These are phyloP conservation scores for Python bivittatus DNA, from an alignment of 2,113 vertebrate species.

Conservation along the genomic window DNA sequence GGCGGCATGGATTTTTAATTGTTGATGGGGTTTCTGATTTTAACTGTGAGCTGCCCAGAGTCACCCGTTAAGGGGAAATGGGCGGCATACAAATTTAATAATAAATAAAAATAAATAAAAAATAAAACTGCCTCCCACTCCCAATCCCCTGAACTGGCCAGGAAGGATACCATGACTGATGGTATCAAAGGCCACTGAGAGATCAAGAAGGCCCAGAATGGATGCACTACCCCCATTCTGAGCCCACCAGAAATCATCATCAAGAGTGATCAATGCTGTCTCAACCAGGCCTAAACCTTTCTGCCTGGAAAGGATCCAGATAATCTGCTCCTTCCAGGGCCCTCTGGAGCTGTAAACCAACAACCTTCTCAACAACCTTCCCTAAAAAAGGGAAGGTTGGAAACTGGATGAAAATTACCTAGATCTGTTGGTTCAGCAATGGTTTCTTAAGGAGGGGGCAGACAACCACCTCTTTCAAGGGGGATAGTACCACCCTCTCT, in stretches of 20 bases:
- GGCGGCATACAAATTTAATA: too few relatives aligned
- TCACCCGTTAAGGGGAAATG: too few relatives aligned
- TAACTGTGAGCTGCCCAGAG: too few relatives aligned
- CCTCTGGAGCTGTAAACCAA: background rate
- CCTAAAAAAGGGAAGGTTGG: too few relatives aligned
- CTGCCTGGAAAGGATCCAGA: background rate
- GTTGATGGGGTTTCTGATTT: too few relatives aligned
- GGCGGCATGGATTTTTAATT: too few relatives aligned
- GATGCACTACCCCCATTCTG: background rate
- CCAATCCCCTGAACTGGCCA: background rate
- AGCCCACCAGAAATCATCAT: background rate
- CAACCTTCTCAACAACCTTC: background rate
- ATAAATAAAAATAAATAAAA: too few relatives aligned
- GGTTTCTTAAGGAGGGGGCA: too few relatives aligned
- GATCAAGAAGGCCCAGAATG: background rate
- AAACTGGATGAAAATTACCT: too few relatives aligned
- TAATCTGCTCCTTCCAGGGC: background rate
- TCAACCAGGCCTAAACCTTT: background rate
- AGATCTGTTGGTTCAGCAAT: too few relatives aligned
- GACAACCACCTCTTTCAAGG: background rate
- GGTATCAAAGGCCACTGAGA: background rate
- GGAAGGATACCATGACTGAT: background rate
- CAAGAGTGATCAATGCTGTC: background rate
- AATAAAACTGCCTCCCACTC: too few relatives aligned
- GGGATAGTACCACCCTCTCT: background rate